Evolutionary conservation across 2,113 vertebrate genomes (phyloP), one percentile per base, ranked within the genome.

Genomic region (Chloroceryle aenea): DNA sequence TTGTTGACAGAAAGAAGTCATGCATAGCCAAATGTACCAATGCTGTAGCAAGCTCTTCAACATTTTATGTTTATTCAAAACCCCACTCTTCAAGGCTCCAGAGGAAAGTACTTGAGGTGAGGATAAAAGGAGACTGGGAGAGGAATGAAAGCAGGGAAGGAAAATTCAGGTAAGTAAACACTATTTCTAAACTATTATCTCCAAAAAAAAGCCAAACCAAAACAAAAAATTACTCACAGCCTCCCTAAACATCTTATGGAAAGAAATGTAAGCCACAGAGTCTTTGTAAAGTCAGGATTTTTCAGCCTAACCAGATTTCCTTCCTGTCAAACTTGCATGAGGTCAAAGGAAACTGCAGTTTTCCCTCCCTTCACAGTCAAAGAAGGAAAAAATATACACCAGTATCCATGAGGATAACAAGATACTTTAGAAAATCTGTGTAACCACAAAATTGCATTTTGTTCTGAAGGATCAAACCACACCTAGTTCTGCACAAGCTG

Each of bases 51-150:
- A 90, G 30, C 40, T 87, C 62, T 61, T 72, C 74, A 84, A 30
- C 42, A 85, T 66, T 80, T 93, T 30, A 85, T 72, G 56, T 93
- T 82, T 82, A 93, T 89, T 90, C 85, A 96, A 89, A 90, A n/a
- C 21, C n/a, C 19, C 29, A 42, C 21, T 80, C 56, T 50, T 82
- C 27, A 64, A 71, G 69, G 38, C 59, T 90, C 53, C 55, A 59
- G 56, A 78, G 25, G 10, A 64, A 53, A 63, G 43, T 68, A 63
- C 26, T 32, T 81, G 73, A 92, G 52, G 56, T 59, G 43, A 95
- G 23, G 14, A 85, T 42, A 92, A 83, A 88, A 91, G n/a, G 7
- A 55, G 20, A 69, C 11, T 18, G 55, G 12, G 40, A 94, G n/a
- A 23, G 14, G 21, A 88, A 62, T 66, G 22, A 67, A 89, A 66